Base-by-base conservation (phyloP, 2,888 invertebrate species). In the Calliopum simillimum region DNA sequence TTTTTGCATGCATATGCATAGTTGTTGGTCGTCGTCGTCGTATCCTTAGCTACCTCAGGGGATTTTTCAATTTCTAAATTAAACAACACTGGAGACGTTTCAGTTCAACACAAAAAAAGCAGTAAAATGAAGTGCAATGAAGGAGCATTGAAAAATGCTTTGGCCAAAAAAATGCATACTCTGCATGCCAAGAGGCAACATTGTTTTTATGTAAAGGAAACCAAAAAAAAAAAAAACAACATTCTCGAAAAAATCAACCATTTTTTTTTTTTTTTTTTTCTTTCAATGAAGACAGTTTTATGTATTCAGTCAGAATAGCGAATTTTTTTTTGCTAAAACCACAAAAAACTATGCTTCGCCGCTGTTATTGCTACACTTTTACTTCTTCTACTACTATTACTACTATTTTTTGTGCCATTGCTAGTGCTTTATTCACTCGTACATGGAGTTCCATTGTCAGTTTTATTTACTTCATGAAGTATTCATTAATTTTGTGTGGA, bases 51-150 rank as follows among this genome's bases (percentile, higher is more conserved):
- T 21, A 12, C 23, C 55, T 21, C 23, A 23, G 14, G 55, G 61
- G 46, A 61, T 46, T 61, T 61, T 61, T 61, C 61, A 61, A 61
- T 61, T 61, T 46, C 61, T n/a, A 46, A 61, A 61, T 61, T 61
- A 43, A 43, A 59, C 43, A 14, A 59, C 21, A 21, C 44, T 51
- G 19, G 12, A 51, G 19, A 21, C 21, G 5, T 21, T 19, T 19
- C 11, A 19, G 21, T 21, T 12, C 3, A 51, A 13, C 19, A 51
- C n/a, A 49, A n/a, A 33, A 23, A n/a, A 53, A 19, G 3, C 43
- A 44, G 21, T 21, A 11, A 44, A 46, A 5, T 46, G 46, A 12
- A 43, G 6, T 13, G 61, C 44, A 12, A 61, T n/a, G 1, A 6
- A 41, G 41, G 16, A 58, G 19, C 41, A 19, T 6, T 12, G 41